Base-by-base conservation (phyloP, 2,113 vertebrate species). In the Salvelinus namaycush region DNA sequence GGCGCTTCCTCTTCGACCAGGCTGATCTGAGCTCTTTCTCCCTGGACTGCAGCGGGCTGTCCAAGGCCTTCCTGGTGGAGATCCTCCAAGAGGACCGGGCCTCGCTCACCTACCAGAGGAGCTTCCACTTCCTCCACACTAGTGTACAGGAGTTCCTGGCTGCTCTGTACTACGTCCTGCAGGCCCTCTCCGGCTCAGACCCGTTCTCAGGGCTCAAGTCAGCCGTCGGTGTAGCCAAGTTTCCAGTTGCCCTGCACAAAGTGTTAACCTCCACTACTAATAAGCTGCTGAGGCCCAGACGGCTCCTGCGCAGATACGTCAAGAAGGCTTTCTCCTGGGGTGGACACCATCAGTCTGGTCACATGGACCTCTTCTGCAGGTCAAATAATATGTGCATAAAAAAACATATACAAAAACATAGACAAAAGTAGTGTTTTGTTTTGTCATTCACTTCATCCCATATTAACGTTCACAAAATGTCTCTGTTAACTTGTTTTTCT, bases 311-410 rank as follows among this genome's bases (percentile, higher is more conserved):
- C 65, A 82, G 68, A 65, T 74, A 22, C 13, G 27, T 87, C 62
- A 89, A 84, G 76, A 85, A 82, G 62, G 85, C 66, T 3, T 80
- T 87, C 14, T 71, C n/a, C 48, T 87, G 81, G 76, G 81, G 81
- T 29, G 83, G 79, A 65, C 75, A 44, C 13, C 78, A 81, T 44
- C 87, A 87, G 65, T 89, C 87, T 68, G 87, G 87, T 44, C 81
- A 89, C 70, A 76, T 89, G 76, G 87, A 89, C 64, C 82, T 89
- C 27, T 89, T 89, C 71, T 81, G 82, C 83, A 87, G 87, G 87
- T 89, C 39, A 44, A 44, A 44, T 44, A 44, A 44, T 11, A 68
- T 67, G 18, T 39, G 29, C n/a, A 51, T 60, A 12, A 22, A 7
- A 60, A n/a, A 5, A 20, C 3, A n/a, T 20, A n/a, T 20, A 20